Conservation (phyloP, 2,113 vertebrate genomes). For the Marmota monax region DNA sequence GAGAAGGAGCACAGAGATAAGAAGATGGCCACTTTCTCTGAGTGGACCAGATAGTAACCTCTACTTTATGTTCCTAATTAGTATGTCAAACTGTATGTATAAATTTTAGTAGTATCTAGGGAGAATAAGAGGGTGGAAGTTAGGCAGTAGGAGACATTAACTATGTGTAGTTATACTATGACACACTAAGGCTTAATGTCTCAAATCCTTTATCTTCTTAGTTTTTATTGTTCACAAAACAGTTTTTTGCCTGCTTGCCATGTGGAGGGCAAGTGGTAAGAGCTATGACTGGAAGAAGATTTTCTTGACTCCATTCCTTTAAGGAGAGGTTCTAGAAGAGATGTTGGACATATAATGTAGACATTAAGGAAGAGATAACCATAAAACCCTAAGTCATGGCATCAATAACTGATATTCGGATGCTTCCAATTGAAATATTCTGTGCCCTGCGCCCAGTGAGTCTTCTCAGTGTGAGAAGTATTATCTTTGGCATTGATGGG, state of each 20-base stretch:
- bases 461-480: not conserved
- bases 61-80: not conserved
- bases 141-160: not conserved
- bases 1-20: not conserved
- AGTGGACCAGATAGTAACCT: not conserved
- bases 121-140: not conserved
- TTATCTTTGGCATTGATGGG: not conserved
- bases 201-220: constrained; percentile 1
- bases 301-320: not conserved
- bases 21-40: not conserved
- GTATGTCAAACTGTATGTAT: not conserved
- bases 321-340: not conserved
- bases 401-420: not conserved
- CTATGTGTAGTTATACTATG: not conserved
- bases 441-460: not conserved
- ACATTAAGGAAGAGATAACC: not conserved
- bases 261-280: not conserved
- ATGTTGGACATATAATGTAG: not conserved
- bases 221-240: constrained; percentile 20
- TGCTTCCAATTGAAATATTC: not conserved
- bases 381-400: not conserved
- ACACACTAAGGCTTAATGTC: not conserved
- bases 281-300: not conserved
- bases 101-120: not conserved
- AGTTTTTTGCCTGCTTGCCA: not conserved